Evolutionary conservation across 2,888 invertebrate species (phyloP).

Genomic region (Sarcophaga caerulescens): DNA sequence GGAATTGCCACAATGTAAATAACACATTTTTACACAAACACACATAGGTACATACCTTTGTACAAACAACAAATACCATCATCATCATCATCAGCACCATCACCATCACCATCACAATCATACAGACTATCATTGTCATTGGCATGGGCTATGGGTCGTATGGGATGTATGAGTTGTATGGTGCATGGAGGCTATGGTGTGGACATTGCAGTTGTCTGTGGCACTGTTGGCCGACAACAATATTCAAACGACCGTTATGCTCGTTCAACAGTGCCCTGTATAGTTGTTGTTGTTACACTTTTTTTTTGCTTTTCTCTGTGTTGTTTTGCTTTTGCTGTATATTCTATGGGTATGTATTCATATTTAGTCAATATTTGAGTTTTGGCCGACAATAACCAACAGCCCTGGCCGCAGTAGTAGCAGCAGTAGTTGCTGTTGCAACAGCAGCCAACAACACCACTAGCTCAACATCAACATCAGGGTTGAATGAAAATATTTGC

Average conservation of each 20-base stretch:
- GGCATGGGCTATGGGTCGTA: not conserved
- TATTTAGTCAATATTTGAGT: conserved; percentile 68
- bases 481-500: conserved; percentile 63
- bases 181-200: too few relatives aligned
- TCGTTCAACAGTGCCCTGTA: conserved; percentile 34
- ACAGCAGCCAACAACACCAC: not conserved
- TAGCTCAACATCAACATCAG: conserved; percentile 40
- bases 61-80: conserved; percentile 40
- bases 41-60: conserved; percentile 8
- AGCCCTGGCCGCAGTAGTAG: conserved; percentile 45
- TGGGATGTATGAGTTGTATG: too few relatives aligned
- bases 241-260: conserved; percentile 45
- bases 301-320: not conserved
- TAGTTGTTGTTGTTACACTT: not conserved
- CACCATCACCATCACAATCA: conserved; percentile 20
- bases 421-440: conserved; percentile 19
- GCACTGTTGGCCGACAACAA: conserved; percentile 51
- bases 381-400: conserved; percentile 66
- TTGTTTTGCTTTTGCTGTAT: not conserved
- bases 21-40: conserved; percentile 58
- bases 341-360: conserved; percentile 33
- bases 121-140: not conserved
- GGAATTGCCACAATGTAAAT: conserved; percentile 68
- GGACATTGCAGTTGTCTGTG: conserved; percentile 48
- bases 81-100: conserved; percentile 31